Base-by-base conservation (phyloP, 2,888 invertebrate species). In the Geotrupes spiniger region DNA sequence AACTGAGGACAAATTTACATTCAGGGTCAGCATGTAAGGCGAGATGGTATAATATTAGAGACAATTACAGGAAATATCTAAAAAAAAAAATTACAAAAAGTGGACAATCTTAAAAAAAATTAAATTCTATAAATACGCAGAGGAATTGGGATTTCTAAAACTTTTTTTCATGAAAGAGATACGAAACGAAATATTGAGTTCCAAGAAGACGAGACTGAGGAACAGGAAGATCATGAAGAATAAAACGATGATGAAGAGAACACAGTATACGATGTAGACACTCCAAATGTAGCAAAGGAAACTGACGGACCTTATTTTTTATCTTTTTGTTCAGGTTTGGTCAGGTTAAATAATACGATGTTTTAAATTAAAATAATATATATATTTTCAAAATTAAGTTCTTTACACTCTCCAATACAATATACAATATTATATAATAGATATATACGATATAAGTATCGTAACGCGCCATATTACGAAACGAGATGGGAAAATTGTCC, bases 31-130 rank as follows among this genome's bases (percentile, higher is more conserved):
- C 25, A 15, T 46, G 47, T 31, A 46, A 46, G 26, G 4, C 42
- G 14, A 36, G 54, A 28, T 54, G 54, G 53, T 43, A 42, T 27
- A 54, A 54, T 31, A 54, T 54, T 8, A 46, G 53, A 28, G 53
- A 54, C 43, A 50, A 51, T 51, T 54, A 37, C 25, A 27, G 54
- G 27, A 54, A 54, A 44, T 50, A 43, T 5, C n/a, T 50, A 36
- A 54, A 47, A 42, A 54, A 47, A 42, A 41, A 14, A 11, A 25
- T 11, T 9, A 37, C 41, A 15, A 46, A 4, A 10, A 47, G 42
- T 46, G 31, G 43, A n/a, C 33, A 47, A 44, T 25, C 9, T n/a
- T 8, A n/a, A 41, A 51, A 51, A 43, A 36, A 46, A 36, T 46
- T 14, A 49, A 49, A 26, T 12, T 56, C 12, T 56, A 54, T 47